A percentile compares a stretch with the other conserved stretches of the same genome.
These are phyloP conservation scores for Ceratoteleas bidentatus DNA, from an alignment of 1,140 invertebrate genomes.

Conservation along the genomic window DNA sequence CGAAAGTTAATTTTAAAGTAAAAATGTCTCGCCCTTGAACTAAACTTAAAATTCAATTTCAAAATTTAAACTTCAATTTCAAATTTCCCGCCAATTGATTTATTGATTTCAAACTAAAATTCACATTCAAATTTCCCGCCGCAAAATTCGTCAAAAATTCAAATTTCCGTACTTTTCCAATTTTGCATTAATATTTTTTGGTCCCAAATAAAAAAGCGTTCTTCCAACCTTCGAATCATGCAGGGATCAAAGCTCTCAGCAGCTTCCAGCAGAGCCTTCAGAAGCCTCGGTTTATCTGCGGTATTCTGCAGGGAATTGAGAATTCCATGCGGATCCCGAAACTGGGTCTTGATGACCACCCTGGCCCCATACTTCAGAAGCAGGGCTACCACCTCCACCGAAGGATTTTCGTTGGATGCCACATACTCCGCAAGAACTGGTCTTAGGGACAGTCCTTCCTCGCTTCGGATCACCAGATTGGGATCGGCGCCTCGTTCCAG, in stretches of 20 bases:
- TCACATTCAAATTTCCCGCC: no score
- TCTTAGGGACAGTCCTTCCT: slow-evolving; percentile 86
- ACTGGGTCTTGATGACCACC: slow-evolving; percentile 91
- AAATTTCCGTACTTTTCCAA: background rate
- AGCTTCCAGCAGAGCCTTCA: slow-evolving; percentile 86
- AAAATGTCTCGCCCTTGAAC: no score
- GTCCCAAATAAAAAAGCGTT: background rate
- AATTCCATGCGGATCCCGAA: slow-evolving; percentile 90
- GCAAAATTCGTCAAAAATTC: background rate
- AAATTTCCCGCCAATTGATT: no score
- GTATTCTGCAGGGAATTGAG: slow-evolving; percentile 89
- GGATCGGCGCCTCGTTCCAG: slow-evolving; percentile 89
- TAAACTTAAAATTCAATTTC: no score
- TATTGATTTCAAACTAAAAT: no score
- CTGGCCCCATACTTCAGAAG: slow-evolving; percentile 90
- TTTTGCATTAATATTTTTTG: no score
- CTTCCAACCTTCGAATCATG: slow-evolving; percentile 84
- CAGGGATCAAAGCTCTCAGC: slow-evolving; percentile 90
- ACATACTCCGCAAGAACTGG: slow-evolving; percentile 92
- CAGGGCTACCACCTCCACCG: slow-evolving; percentile 86
- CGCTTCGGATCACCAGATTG: slow-evolving; percentile 88
- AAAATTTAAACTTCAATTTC: no score
- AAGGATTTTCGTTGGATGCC: slow-evolving; percentile 87
- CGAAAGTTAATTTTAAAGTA: no score
- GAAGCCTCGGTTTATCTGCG: slow-evolving; percentile 84